phyloP scores from a whole-genome alignment of 2,797 vertebrate genomes.

The Petrocephalus sullivani region DNA sequence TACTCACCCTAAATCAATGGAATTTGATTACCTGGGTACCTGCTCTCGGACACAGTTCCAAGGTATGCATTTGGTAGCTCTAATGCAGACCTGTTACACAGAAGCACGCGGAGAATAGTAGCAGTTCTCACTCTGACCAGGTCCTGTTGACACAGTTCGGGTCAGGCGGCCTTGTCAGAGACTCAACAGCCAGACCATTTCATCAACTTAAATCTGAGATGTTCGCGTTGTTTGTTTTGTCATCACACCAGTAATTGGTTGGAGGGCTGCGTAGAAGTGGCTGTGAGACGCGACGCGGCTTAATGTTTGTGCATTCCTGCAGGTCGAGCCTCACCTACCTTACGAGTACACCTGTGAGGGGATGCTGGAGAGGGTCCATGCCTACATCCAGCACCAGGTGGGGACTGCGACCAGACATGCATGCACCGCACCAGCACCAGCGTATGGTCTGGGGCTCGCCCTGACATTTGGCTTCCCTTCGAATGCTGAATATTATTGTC shows the following conservation, averaged over 20 bases:
- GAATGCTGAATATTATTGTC: background rate
- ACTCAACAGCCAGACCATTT: background rate
- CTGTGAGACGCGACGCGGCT: background rate
- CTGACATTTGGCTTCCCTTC: background rate
- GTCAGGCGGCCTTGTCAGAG: background rate
- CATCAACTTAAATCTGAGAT: background rate
- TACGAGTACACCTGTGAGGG: slow-evolving; percentile 90
- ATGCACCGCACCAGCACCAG: background rate
- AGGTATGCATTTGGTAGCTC: background rate
- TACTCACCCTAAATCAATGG: background rate
- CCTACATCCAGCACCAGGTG: slow-evolving; percentile 93
- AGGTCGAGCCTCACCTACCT: slow-evolving; percentile 89
- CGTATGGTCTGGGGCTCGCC: background rate
- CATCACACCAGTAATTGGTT: background rate
- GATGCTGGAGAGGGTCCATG: slow-evolving; percentile 86
- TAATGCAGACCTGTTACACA: background rate
- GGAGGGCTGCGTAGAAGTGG: background rate
- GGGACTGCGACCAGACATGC: slow-evolving; percentile 20
- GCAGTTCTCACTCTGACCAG: background rate
- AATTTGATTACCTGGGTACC: background rate
- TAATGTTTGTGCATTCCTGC: slow-evolving; percentile 35
- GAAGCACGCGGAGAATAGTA: background rate
- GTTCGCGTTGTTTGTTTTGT: background rate
- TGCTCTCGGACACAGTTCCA: background rate
- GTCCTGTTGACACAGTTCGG: background rate